These are phyloP conservation scores for Otus scops DNA, from an alignment of 2,797 vertebrate genomes.

Conservation along the genomic window DNA sequence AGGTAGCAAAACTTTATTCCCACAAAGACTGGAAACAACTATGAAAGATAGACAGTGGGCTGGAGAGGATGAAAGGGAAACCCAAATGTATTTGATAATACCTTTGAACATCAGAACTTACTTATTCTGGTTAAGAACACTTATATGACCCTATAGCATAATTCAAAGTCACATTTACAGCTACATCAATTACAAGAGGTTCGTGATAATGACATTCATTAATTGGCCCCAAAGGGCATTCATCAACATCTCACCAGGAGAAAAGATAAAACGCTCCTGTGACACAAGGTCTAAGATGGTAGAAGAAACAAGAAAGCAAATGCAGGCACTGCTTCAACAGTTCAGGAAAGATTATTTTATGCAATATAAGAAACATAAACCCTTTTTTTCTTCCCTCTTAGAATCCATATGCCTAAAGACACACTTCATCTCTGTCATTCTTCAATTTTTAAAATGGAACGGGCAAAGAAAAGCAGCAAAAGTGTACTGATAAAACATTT, in stretches of 20 bases:
- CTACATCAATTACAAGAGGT: not conserved
- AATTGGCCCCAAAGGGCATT: not conserved
- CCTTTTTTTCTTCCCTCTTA: not conserved
- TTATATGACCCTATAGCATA: not conserved
- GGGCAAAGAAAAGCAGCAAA: not conserved
- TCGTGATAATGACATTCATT: not conserved
- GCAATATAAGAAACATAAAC: not conserved
- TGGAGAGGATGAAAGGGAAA: not conserved
- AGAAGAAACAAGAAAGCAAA: not conserved
- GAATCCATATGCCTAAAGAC: not conserved
- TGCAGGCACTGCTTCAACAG: not conserved
- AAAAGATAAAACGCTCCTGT: not conserved
- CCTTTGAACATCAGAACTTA: not conserved
- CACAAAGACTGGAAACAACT: not conserved
- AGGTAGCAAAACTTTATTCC: not conserved
- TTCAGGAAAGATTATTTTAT: not conserved
- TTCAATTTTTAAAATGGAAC: not conserved
- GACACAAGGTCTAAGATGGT: not conserved
- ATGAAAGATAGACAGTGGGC: not conserved
- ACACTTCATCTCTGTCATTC: not conserved
- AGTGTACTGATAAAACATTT: not conserved
- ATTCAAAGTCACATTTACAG: not conserved
- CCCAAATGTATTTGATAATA: not conserved
- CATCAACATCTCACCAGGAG: not conserved
- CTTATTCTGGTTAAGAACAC: not conserved